A percentile compares a stretch with the other conserved stretches of the same genome.
phyloP scores from a whole-genome alignment of 2,888 invertebrate genomes.

The Microctonus hyperodae region DNA sequence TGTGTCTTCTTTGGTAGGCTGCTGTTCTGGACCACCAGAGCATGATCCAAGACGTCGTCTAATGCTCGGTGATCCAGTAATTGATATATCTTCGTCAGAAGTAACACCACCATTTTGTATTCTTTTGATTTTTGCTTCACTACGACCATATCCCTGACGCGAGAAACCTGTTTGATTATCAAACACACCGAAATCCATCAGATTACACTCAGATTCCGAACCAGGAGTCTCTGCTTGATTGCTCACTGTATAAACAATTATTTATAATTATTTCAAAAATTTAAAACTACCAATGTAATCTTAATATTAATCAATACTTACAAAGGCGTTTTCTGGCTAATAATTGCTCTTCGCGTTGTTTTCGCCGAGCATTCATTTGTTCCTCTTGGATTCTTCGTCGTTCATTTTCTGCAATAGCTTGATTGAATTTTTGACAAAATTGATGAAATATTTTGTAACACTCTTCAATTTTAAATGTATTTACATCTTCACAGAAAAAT shows the following conservation, averaged over 20 bases:
- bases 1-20: constrained; percentile 64
- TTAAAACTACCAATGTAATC: neutral
- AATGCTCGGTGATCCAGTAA: constrained; percentile 73
- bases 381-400: constrained; percentile 83
- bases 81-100: constrained; percentile 71
- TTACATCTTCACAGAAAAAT: constrained; percentile 94
- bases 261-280: constrained; percentile 2
- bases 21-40: constrained; percentile 59
- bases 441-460: constrained; percentile 89
- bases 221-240: constrained; percentile 76
- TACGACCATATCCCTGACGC: constrained; percentile 61
- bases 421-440: constrained; percentile 87
- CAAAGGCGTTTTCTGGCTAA: constrained; percentile 70
- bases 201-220: constrained; percentile 76
- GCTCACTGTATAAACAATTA: constrained; percentile 63
- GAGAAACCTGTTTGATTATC: constrained; percentile 76
- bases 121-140: constrained; percentile 62
- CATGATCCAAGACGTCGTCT: constrained; percentile 74
- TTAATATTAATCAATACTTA: constrained; percentile 54
- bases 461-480: constrained; percentile 91
- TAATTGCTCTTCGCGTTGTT: constrained; percentile 77
- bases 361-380: constrained; percentile 80
- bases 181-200: constrained; percentile 79
- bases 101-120: constrained; percentile 66
- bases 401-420: constrained; percentile 86